Percentiles rank a stretch among this genome's conserved stretches.
Evolutionary conservation across 1,140 invertebrate species (phyloP).

Genomic region (Phocides pigmalion): DNA sequence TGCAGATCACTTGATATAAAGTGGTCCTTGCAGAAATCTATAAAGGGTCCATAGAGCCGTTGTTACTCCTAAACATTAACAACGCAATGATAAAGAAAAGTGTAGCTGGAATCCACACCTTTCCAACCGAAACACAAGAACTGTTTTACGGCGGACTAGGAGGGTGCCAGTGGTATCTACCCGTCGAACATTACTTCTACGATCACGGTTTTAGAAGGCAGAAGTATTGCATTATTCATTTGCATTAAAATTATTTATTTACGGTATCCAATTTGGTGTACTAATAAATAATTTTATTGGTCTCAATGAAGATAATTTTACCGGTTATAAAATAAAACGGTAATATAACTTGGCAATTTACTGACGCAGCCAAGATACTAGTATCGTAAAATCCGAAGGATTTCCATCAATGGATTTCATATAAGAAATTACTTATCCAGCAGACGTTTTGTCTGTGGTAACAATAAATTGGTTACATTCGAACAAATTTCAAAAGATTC

Average conservation of each 20-base stretch:
- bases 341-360: constrained; percentile 29
- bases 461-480: constrained; percentile 10
- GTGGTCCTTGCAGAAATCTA: too few relatives aligned
- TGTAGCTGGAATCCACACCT: too few relatives aligned
- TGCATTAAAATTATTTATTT: constrained; percentile 29
- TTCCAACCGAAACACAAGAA: too few relatives aligned
- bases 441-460: constrained; percentile 16
- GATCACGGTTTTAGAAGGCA: too few relatives aligned
- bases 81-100: too few relatives aligned
- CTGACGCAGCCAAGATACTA: constrained; percentile 30
- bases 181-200: too few relatives aligned
- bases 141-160: too few relatives aligned
- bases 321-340: constrained; percentile 32
- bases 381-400: constrained; percentile 31
- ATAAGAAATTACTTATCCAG: constrained; percentile 31
- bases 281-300: constrained; percentile 33
- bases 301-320: constrained; percentile 30
- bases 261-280: constrained; percentile 23
- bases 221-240: neutral
- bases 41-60: too few relatives aligned
- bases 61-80: too few relatives aligned
- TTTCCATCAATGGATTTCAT: constrained; percentile 28
- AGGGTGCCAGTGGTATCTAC: too few relatives aligned
- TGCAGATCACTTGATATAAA: too few relatives aligned
- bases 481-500: constrained; percentile 10